Conservation (phyloP, 2,113 vertebrate species). For the Cynoglossus semilaevis region DNA sequence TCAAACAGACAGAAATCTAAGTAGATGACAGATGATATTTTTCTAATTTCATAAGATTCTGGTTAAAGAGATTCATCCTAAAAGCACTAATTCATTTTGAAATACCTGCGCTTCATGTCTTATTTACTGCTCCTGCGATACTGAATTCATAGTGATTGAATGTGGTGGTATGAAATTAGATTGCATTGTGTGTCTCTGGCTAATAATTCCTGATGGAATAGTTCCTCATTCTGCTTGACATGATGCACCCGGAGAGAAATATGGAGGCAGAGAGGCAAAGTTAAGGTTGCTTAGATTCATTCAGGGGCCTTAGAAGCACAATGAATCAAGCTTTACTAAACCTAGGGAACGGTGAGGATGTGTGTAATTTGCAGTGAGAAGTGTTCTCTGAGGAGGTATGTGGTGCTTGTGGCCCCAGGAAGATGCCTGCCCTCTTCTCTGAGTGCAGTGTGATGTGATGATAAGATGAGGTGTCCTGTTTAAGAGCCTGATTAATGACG, state of each 20-base stretch:
- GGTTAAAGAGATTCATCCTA: slow-evolving; percentile 53
- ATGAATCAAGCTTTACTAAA: slow-evolving; percentile 71
- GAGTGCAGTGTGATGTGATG: slow-evolving; percentile 60
- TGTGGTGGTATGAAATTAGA: slow-evolving; percentile 71
- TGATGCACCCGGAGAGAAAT: slow-evolving; percentile 60
- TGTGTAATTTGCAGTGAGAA: slow-evolving; percentile 65
- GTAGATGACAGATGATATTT: slow-evolving; percentile 60
- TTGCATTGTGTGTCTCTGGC: slow-evolving; percentile 72
- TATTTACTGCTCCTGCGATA: slow-evolving; percentile 67
- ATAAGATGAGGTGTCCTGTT: slow-evolving; percentile 73
- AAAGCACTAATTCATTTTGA: slow-evolving; percentile 65
- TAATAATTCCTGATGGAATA: slow-evolving; percentile 77
- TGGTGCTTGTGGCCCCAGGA: slow-evolving; percentile 52
- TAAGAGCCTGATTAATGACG: slow-evolving; percentile 74
- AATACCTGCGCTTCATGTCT: slow-evolving; percentile 59
- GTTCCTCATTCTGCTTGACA: slow-evolving; percentile 65
- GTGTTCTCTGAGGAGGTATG: slow-evolving; percentile 63
- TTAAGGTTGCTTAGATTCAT: slow-evolving; percentile 67
- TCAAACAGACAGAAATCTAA: slow-evolving; percentile 61
- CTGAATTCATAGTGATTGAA: slow-evolving; percentile 68
- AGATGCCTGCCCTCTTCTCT: slow-evolving; percentile 55
- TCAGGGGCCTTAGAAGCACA: slow-evolving; percentile 54
- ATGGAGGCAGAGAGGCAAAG: slow-evolving; percentile 57
- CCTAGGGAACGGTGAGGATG: slow-evolving; percentile 60
- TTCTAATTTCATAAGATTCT: slow-evolving; percentile 69